phyloP scores from a whole-genome alignment of 1,140 invertebrate species.

The Eriocheir sinensis region DNA sequence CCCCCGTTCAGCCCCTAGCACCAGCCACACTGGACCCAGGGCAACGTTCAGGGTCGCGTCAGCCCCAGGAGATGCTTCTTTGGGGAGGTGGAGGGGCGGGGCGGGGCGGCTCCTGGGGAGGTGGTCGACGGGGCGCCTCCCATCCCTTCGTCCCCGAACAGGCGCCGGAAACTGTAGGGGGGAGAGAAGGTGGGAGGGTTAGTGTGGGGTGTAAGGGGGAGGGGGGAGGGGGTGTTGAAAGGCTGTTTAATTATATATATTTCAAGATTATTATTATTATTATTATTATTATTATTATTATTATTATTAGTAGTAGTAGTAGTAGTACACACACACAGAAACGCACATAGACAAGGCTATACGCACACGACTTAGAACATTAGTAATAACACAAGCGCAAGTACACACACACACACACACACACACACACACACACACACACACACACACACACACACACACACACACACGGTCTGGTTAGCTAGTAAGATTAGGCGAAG shows the following conservation, averaged over 20 bases:
- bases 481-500: background rate
- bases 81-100: background rate
- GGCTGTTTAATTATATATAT: background rate
- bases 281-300: background rate
- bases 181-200: background rate
- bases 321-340: no score
- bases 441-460: no score
- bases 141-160: background rate
- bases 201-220: background rate
- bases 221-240: background rate
- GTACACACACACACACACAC: no score
- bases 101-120: no score
- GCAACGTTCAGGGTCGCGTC: background rate
- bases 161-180: background rate
- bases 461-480: no score
- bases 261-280: background rate
- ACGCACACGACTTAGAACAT: no score
- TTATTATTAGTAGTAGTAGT: constrained; percentile 1
- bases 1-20: no score
- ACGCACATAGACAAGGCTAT: no score
- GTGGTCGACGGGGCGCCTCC: no score
- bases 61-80: background rate
- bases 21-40: no score
- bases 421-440: no score
- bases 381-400: no score